These are phyloP conservation scores for Conomelus anceps DNA, from an alignment of 2,888 invertebrate species.

Conservation along the genomic window DNA sequence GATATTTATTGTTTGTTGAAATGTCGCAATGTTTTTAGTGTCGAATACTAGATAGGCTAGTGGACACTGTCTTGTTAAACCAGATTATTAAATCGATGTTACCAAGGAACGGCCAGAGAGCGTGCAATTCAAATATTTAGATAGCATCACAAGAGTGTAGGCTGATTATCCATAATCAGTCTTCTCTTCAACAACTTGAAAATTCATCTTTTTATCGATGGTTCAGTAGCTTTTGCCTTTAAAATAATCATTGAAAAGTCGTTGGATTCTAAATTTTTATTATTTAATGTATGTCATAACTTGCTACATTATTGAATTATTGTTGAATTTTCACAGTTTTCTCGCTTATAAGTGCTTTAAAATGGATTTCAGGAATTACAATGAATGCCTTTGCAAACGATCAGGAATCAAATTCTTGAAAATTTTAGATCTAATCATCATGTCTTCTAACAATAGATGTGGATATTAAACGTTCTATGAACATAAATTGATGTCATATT, in stretches of 20 bases:
- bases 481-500: not conserved
- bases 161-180: too few species aligned
- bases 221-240: not conserved
- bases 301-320: not conserved
- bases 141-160: not conserved
- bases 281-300: too few species aligned
- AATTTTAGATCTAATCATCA: not conserved
- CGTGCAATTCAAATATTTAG: not conserved
- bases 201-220: not conserved
- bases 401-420: not conserved
- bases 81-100: not conserved
- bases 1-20: not conserved
- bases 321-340: not conserved
- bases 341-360: not conserved
- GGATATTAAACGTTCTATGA: not conserved
- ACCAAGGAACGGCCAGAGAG: not conserved
- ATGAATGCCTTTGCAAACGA: not conserved
- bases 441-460: not conserved
- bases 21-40: not conserved
- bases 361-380: not conserved
- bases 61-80: not conserved
- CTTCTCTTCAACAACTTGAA: not conserved
- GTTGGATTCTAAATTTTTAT: not conserved
- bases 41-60: not conserved
- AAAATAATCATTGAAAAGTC: not conserved